Evolutionary conservation across 2,113 vertebrate species (phyloP).

Genomic region (Romanogobio albipinnatus): DNA sequence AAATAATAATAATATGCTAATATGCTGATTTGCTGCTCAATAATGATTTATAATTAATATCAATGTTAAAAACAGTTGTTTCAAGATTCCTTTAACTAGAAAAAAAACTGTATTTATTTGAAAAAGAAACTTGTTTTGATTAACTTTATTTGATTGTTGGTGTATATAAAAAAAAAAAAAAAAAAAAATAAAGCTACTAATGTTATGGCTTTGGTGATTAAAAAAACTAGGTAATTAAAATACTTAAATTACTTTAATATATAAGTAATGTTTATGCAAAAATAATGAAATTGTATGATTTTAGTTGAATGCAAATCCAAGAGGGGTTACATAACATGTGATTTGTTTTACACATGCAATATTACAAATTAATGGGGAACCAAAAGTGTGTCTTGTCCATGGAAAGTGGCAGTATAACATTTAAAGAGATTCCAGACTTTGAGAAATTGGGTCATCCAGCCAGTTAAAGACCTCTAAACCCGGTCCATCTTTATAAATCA

Average conservation of each 20-base stretch:
- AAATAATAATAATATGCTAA: too few species aligned
- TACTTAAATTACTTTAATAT: not conserved
- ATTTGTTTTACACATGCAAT: not conserved
- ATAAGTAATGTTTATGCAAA: not conserved
- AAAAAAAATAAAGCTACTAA: too few species aligned
- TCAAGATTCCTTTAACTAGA: too few species aligned
- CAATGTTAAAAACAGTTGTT: not conserved
- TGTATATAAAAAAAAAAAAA: not conserved
- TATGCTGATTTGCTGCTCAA: too few species aligned
- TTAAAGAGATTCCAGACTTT: not conserved
- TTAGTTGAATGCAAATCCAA: not conserved
- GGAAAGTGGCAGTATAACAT: not conserved
- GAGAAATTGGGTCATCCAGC: conserved; percentile 15
- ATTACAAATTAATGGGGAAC: not conserved
- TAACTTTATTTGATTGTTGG: too few species aligned
- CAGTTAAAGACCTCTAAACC: conserved; percentile 30
- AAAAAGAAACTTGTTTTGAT: too few species aligned
- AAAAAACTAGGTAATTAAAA: too few species aligned
- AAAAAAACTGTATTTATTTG: not conserved
- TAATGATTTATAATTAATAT: too few species aligned
- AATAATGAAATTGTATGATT: not conserved
- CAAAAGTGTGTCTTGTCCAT: not conserved
- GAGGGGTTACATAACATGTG: not conserved
- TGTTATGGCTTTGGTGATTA: not conserved
- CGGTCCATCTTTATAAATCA: conserved; percentile 48